Evolutionary conservation across 1,140 invertebrate genomes (phyloP), one percentile per base, ranked within the genome.

Genomic region (Cotesia typhae): DNA sequence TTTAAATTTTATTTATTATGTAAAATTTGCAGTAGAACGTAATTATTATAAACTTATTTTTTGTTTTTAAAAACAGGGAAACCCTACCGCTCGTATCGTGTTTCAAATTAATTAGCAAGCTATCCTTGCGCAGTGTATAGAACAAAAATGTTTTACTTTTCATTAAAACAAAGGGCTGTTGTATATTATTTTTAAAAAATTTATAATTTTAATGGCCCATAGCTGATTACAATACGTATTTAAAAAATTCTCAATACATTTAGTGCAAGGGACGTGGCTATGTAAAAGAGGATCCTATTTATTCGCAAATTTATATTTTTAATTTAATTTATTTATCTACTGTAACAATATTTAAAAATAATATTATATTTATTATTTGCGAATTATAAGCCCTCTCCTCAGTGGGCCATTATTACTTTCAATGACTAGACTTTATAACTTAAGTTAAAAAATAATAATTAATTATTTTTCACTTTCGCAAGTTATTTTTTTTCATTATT

Each of bases 21-120:
- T 85, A 85, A 82, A 28, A 87, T 87, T 87, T 87, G 86, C 86
- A 87, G 86, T 87, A 87, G 85, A 87, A 87, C 84, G 65, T 77
- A 68, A 72, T 73, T 69, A 36, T 53, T 67, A 72, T 57, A 76
- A 78, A 76, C 57, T 74, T 80, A 80, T 79, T 80, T 74, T 66
- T 73, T 77, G 80, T 79, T 80, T 75, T 67, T 55, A 76, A 14
- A 79, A 77, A 76, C 67, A 70, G 73, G 76, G 79, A 75, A 74
- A 71, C 47, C 66, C 73, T 74, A 67, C 61, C 75, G 72, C 74
- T 74, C 41, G 69, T 76, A 73, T 76, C 60, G 72, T 76, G 66
- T 76, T 64, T 71, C 67, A 69, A 75, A 76, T 76, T 64, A 71
- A 76, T 51, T 71, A 38, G 75, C 75, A 76, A 74, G 75, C 75